Evolutionary conservation across 2,113 vertebrate genomes (phyloP).

Genomic region (Dendrocopos noguchii): DNA sequence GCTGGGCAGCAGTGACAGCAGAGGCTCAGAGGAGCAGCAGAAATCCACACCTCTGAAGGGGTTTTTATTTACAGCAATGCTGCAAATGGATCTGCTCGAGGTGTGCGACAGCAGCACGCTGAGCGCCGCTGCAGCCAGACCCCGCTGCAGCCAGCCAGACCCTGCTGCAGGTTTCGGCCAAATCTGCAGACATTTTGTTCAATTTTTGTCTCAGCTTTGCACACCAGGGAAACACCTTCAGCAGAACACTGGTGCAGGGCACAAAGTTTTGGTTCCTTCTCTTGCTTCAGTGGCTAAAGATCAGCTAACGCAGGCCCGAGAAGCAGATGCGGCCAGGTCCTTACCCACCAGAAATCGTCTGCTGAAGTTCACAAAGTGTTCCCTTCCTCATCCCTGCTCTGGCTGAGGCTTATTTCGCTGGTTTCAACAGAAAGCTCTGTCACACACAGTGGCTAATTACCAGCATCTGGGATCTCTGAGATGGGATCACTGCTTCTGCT

Average conservation of each 20-base stretch:
- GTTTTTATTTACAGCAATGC: neutral
- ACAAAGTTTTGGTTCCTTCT: conserved; percentile 21
- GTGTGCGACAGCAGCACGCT: neutral
- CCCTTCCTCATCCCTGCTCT: conserved; percentile 1
- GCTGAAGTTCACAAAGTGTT: conserved; percentile 24
- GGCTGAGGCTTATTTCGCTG: neutral
- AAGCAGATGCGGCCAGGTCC: neutral
- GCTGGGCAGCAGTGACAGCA: neutral
- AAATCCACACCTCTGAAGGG: neutral
- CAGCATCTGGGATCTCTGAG: conserved; percentile 26
- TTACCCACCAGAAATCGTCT: neutral
- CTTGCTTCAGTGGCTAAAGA: neutral
- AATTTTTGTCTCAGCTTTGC: conserved; percentile 21
- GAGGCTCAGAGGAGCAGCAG: neutral
- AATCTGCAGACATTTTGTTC: neutral
- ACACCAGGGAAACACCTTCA: neutral
- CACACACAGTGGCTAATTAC: conserved; percentile 6
- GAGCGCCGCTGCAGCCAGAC: neutral
- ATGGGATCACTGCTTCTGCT: conserved; percentile 36
- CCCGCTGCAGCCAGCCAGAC: neutral
- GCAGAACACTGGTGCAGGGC: neutral
- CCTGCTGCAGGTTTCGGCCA: neutral
- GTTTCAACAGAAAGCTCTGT: conserved; percentile 33
- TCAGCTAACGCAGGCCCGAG: conserved; percentile 27
- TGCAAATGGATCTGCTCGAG: neutral